Evolutionary conservation across 2,797 vertebrate species (phyloP).

Genomic region (Aulostomus chinensis): DNA sequence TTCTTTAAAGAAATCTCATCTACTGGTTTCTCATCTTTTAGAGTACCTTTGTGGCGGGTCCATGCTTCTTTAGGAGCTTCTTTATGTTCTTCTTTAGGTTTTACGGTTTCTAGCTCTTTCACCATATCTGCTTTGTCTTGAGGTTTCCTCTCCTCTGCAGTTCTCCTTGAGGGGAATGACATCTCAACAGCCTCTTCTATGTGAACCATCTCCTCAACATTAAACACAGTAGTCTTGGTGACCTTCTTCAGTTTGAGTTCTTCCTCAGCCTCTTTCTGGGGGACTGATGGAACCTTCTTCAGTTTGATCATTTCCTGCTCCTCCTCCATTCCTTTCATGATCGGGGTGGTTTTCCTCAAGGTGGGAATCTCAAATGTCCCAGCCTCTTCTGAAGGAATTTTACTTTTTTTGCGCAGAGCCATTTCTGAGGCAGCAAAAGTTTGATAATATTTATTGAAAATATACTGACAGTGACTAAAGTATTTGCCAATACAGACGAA

Average conservation of each 20-base stretch:
- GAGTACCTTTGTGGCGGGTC: conserved; percentile 51
- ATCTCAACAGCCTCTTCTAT: conserved; percentile 63
- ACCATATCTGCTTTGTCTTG: conserved; percentile 46
- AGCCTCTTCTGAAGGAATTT: conserved; percentile 76
- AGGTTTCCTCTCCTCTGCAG: conserved; percentile 53
- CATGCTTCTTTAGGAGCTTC: conserved; percentile 54
- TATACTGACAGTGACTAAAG: too few species aligned
- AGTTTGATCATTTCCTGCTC: conserved; percentile 72
- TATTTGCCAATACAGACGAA: background rate
- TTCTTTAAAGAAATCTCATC: conserved; percentile 70
- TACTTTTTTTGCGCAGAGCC: conserved; percentile 79
- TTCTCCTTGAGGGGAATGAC: conserved; percentile 51
- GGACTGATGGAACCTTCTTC: conserved; percentile 74
- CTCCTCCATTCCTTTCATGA: conserved; percentile 65
- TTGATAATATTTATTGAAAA: too few species aligned
- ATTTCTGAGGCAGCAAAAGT: conserved; percentile 81
- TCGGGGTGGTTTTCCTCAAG: conserved; percentile 76
- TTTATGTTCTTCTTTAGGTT: conserved; percentile 48
- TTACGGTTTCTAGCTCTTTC: conserved; percentile 52
- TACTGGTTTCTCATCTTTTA: conserved; percentile 65
- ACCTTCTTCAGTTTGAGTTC: conserved; percentile 54
- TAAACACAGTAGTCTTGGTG: conserved; percentile 44
- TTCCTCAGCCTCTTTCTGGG: conserved; percentile 60
- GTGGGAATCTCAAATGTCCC: conserved; percentile 76
- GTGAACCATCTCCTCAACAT: conserved; percentile 57